These are phyloP conservation scores for Brachystomella parvula DNA, from an alignment of 1,140 invertebrate species.

Conservation along the genomic window DNA sequence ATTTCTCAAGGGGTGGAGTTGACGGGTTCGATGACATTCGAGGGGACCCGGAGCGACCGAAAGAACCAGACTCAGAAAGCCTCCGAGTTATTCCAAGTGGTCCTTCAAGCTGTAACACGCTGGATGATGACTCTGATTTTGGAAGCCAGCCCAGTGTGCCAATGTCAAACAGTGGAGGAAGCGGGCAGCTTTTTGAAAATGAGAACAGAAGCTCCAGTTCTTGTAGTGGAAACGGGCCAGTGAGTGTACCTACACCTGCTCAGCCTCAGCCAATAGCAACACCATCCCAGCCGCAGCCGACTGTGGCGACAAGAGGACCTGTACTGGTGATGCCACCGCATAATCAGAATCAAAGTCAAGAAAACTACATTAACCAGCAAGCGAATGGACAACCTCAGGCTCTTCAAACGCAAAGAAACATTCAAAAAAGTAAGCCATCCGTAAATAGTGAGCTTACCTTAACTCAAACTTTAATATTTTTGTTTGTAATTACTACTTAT, in stretches of 20 bases:
- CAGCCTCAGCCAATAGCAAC: no score
- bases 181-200: constrained; percentile 19
- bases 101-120: constrained; percentile 36
- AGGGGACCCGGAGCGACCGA: constrained; percentile 30
- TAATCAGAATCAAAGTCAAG: constrained; percentile 30
- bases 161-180: constrained; percentile 15
- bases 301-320: neutral
- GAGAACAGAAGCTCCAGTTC: constrained; percentile 31
- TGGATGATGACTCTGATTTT: constrained; percentile 35
- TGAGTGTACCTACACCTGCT: no score
- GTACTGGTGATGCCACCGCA: constrained; percentile 20
- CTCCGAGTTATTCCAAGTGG: constrained; percentile 37
- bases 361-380: neutral
- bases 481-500: no score
- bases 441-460: no score
- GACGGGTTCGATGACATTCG: constrained; percentile 30
- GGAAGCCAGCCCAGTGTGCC: constrained; percentile 33
- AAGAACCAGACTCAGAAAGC: constrained; percentile 36
- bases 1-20: neutral
- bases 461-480: no score
- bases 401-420: constrained; percentile 38
- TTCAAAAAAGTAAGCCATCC: constrained; percentile 34
- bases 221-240: constrained; percentile 22
- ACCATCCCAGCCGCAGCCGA: constrained; percentile 11
- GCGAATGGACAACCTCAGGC: constrained; percentile 27